Percentiles rank a stretch among this genome's conserved stretches.
Evolutionary conservation across 1,140 invertebrate species (phyloP).

Genomic region (Leucophenga varia): DNA sequence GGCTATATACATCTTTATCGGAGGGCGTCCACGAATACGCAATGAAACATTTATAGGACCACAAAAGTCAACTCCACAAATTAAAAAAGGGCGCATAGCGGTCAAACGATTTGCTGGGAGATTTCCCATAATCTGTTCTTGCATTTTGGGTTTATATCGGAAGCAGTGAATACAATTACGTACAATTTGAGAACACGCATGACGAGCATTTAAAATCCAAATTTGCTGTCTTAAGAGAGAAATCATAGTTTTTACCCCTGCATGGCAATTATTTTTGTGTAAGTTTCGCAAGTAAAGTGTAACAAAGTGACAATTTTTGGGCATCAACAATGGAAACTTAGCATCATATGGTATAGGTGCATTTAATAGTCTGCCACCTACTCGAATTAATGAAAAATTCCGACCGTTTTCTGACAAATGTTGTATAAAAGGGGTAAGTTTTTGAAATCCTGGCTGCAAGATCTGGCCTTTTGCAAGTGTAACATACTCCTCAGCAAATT

Average conservation of each 20-base stretch:
- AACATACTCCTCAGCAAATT: too few species aligned
- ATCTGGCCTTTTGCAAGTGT: too few species aligned
- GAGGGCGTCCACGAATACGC: conserved; percentile 5
- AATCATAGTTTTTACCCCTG: neutral
- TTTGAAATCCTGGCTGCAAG: too few species aligned
- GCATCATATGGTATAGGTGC: neutral
- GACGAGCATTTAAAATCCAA: neutral
- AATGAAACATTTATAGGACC: conserved; percentile 7
- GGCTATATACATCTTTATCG: conserved; percentile 9
- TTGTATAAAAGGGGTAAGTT: too few species aligned
- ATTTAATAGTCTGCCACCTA: conserved; percentile 1
- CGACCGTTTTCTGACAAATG: too few species aligned
- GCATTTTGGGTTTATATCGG: conserved; percentile 4
- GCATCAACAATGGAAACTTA: conserved; percentile 3
- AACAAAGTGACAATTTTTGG: conserved; percentile 4
- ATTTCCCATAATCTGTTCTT: conserved; percentile 1
- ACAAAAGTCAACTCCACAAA: conserved; percentile 15
- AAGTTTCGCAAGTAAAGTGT: neutral
- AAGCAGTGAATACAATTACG: conserved; percentile 1
- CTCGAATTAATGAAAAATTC: conserved; percentile 1
- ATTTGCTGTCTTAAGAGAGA: neutral
- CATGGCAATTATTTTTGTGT: conserved; percentile 7
- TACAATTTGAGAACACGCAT: neutral
- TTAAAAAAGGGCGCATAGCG: conserved; percentile 7
- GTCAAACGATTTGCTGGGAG: conserved; percentile 3